Evolutionary conservation across 1,140 invertebrate species (phyloP), one percentile per base, ranked within the genome.

Genomic region (Drosophila lacteicornis): DNA sequence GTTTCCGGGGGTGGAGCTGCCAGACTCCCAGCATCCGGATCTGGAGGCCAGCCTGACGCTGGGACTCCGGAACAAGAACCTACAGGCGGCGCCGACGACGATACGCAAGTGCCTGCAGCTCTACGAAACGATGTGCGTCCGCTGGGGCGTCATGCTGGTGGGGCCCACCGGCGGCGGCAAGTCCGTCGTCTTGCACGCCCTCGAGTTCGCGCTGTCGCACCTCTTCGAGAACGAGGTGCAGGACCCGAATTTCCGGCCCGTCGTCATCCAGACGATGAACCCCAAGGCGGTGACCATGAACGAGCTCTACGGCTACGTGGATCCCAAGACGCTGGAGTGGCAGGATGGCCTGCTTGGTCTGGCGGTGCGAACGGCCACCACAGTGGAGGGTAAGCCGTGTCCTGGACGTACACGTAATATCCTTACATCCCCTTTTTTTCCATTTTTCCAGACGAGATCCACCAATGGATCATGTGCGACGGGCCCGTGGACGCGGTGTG

Each of bases 401-500:
- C 9, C 25, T 4, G 1, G 9, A 0, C 9, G 15, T 50, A 9
- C 4, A 7, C 6, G 17, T 33, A 22, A 55, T 13, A 11, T 19
- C 30, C 2, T 12, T 27, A 13, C 2, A 7, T 15, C 11, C 7
- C 6, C 7, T 27, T 7, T 15, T 15, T 49, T 6, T 1, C 0
- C 8, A 2, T 43, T 3, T 5, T 12, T 17, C 0, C 38, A 90
- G 91, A 95, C 51, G 95, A 94, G 73, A 95, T 96, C 59, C 96
- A 96, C 90, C 96, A 99, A 83, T 97, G 96, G 96, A 94, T 97
- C 46, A 95, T 97, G 53, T 97, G 96, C 92, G 98, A 99, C 90
- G 98, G 98, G 1, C 98, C 98, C 0, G 97, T 99, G 0, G 98
- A 99, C 93, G 97, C 97, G 8, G 96, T 98, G 3, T 99, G 98